Conservation (phyloP, 1,140 invertebrate genomes). For the Rhizoglyphus robini region DNA sequence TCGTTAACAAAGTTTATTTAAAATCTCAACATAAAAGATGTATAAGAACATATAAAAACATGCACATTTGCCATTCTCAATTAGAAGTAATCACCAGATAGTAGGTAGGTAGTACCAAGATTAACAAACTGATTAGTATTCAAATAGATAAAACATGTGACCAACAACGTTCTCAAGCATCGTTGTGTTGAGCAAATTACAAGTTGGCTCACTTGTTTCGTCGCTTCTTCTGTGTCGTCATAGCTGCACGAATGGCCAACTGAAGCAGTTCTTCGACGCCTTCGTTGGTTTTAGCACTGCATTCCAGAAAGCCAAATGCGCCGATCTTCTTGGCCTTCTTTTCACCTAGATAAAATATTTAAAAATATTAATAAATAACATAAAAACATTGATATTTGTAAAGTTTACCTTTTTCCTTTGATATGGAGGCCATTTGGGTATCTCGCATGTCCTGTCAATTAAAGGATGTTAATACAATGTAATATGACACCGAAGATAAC, state of each 20-base stretch:
- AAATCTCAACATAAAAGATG: too few relatives aligned
- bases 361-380: not conserved
- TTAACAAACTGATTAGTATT: too few relatives aligned
- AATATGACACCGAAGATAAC: not conserved
- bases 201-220: slow-evolving; percentile 30
- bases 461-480: not conserved
- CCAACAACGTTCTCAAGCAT: not conserved
- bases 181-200: slow-evolving; percentile 21
- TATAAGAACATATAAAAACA: not conserved
- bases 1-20: too few relatives aligned
- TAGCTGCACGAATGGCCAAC: slow-evolving; percentile 90
- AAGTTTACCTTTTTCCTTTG: slow-evolving; percentile 66
- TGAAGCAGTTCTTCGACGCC: slow-evolving; percentile 98
- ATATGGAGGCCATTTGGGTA: slow-evolving; percentile 98
- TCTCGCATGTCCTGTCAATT: slow-evolving; percentile 56
- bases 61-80: not conserved
- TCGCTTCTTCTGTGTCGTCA: slow-evolving; percentile 57
- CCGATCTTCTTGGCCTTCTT: slow-evolving; percentile 99
- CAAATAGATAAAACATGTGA: not conserved
- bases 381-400: not conserved
- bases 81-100: not conserved
- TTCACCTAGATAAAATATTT: slow-evolving; percentile 35
- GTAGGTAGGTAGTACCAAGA: not conserved
- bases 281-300: slow-evolving; percentile 98
- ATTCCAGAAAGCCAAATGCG: slow-evolving; percentile 97